A percentile compares a stretch with the other conserved stretches of the same genome.
Evolutionary conservation across 1,140 invertebrate species (phyloP).

Genomic region (Euborellia annulipes): DNA sequence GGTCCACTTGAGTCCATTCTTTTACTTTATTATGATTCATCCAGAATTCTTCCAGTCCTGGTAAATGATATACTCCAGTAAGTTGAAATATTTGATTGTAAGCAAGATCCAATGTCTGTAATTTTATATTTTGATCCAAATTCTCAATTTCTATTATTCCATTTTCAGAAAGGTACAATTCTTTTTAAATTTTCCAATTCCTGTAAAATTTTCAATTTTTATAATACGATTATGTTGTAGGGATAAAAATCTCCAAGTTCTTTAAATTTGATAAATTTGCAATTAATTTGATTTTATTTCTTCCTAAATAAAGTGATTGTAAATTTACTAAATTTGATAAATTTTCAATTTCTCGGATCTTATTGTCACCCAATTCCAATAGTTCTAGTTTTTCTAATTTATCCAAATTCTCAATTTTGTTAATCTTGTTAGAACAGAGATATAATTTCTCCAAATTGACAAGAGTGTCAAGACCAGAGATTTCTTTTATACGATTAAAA

Average conservation of each 20-base stretch:
- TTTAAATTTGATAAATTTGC: slow-evolving; percentile 66
- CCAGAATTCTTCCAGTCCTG: slow-evolving; percentile 82
- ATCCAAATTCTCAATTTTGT: slow-evolving; percentile 79
- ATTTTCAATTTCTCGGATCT: slow-evolving; percentile 77
- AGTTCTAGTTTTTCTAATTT: slow-evolving; percentile 63
- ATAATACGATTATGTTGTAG: slow-evolving; percentile 71
- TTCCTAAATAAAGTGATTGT: slow-evolving; percentile 72
- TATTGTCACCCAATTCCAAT: slow-evolving; percentile 91
- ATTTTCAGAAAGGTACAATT: slow-evolving; percentile 92
- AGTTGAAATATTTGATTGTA: slow-evolving; percentile 73
- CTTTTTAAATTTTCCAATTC: slow-evolving; percentile 55
- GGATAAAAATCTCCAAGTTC: slow-evolving; percentile 68
- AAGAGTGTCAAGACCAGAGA: slow-evolving; percentile 70
- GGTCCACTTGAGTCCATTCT: slow-evolving; percentile 72
- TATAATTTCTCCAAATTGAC: slow-evolving; percentile 74
- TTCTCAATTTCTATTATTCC: slow-evolving; percentile 64
- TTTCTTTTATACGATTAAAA: slow-evolving; percentile 88
- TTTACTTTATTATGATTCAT: slow-evolving; percentile 85
- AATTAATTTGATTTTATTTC: slow-evolving; percentile 90
- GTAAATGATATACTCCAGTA: slow-evolving; percentile 60
- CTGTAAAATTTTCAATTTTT: slow-evolving; percentile 74
- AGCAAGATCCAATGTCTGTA: slow-evolving; percentile 82
- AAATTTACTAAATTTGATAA: slow-evolving; percentile 57
- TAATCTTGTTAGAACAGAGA: slow-evolving; percentile 85
- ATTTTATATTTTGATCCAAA: slow-evolving; percentile 44